Evolutionary conservation across 2,113 vertebrate genomes (phyloP), one percentile per base, ranked within the genome.

Genomic region (Chloropsis hardwickii): DNA sequence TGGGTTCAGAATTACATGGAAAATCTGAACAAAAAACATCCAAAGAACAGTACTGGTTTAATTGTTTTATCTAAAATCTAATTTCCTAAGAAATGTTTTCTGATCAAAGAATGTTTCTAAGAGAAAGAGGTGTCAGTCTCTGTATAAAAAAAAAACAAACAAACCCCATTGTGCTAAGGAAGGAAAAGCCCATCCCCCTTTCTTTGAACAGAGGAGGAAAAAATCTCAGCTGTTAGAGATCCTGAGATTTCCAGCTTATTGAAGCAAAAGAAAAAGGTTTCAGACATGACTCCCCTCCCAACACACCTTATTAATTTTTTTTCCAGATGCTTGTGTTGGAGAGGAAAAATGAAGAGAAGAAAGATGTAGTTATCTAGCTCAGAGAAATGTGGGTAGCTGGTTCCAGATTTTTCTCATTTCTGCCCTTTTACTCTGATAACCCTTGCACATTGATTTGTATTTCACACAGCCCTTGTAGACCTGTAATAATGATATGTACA

Each of bases 321-420:
- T 74, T 15, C 81, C 90, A 91, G 73, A 87, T 95, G 87, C 81
- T 92, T 87, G 65, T 78, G 81, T 70, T 51, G 27, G 57, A 76
- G 51, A 91, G 65, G 40, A 89, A 94, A 93, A 95, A 95, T 86
- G 86, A 92, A 67, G 89, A 92, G 72, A 91, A 21, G 60, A 66
- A 95, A 91, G 76, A 91, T n/a, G 57, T 66, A 60, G 90, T 81
- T 97, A 93, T 94, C 92, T 95, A 94, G 53, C 81, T 81, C 29
- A 74, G 72, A 86, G 72, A 94, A 88, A 91, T 51, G 64, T 81
- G 83, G 14, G 56, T 88, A 65, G 76, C 50, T 70, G 23, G 44
- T 66, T 70, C 86, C 81, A 70, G 37, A 64, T 92, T 94, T 89
- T 91, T 61, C 72, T 90, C 27, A 53, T 87, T 45, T 88, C 94